Evolutionary conservation across 1,140 invertebrate species (phyloP), one percentile per base, ranked within the genome.

Genomic region (Hestina assimilis): DNA sequence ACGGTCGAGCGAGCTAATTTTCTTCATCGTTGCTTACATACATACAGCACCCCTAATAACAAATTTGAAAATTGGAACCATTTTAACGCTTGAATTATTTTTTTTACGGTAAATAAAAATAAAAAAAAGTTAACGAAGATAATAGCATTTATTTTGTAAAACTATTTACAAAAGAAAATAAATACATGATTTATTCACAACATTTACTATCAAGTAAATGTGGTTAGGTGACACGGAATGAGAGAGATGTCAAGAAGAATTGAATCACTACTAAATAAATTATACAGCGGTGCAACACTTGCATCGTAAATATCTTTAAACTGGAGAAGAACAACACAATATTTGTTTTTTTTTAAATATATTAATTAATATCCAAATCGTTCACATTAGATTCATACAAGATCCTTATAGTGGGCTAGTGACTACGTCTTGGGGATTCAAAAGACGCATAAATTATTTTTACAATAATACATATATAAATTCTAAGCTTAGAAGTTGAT

Each of bases 401-500:
- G 78, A 78, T 81, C 72, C 72, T 76, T 71, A 72, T 23, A 63
- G 54, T 55, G 50, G 63, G 14, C 33, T 38, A 38, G 12, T 62
- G 38, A 45, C 50, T 62, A 60, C 53, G 28, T 45, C 31, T 33
- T 12, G 29, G 19, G 55, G 41, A 6, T 46, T 45, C 59, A 51
- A 58, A 17, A 1, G 53, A 59, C 58, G 53, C 20, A 54, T 41
- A 64, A 53, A 54, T 50, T 57, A 64, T 58, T 72, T 72, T 41
- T 59, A 66, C 59, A 63, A 62, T 54, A 51, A 66, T 31, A 58
- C 59, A 41, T 45, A 46, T 56, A 35, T 65, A 65, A 54, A 55
- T 61, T 54, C 35, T 70, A 63, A 35, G 59, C 40, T 79, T 94
- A 95, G 89, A 98, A 99, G 89, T 99, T 99, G 84, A 99, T 99